Evolutionary conservation across 1,140 invertebrate species (phyloP).

Genomic region (Drosophila erecta): DNA sequence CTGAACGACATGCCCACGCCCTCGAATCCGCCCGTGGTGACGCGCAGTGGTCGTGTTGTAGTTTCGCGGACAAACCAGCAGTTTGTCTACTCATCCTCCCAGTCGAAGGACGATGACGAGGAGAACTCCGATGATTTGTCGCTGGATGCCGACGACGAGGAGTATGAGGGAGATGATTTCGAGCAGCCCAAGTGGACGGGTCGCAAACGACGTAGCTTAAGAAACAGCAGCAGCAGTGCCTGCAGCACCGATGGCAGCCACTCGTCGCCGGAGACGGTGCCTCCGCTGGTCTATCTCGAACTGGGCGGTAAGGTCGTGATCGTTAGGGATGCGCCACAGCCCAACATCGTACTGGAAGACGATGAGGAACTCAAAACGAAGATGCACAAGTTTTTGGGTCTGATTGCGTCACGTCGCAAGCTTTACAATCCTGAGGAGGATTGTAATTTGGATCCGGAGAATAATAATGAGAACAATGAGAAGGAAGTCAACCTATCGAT

Average conservation of each 20-base stretch:
- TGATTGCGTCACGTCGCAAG: conserved; percentile 43
- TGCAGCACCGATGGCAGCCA: conserved; percentile 13
- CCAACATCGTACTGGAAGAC: conserved; percentile 15
- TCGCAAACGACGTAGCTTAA: conserved; percentile 26
- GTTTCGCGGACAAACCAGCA: conserved; percentile 30
- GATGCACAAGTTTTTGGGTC: conserved; percentile 55
- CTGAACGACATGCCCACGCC: background rate
- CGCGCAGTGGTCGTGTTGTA: conserved; percentile 58
- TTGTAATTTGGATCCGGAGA: conserved; percentile 7
- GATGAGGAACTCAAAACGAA: conserved; percentile 45
- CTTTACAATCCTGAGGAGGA: conserved; percentile 55
- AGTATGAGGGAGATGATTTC: conserved; percentile 5
- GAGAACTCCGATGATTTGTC: background rate
- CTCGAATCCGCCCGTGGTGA: conserved; percentile 24
- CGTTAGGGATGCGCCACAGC: conserved; percentile 15
- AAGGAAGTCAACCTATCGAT: background rate
- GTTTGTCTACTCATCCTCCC: conserved; percentile 60
- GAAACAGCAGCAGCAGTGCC: conserved; percentile 20
- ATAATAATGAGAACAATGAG: background rate
- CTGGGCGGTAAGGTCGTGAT: conserved; percentile 31
- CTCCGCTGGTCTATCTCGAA: conserved; percentile 42
- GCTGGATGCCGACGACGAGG: conserved; percentile 25
- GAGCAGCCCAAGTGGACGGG: conserved; percentile 9
- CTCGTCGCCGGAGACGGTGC: background rate
- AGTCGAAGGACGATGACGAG: conserved; percentile 6